Conservation (phyloP, 2,113 vertebrate species). For the Apteryx owenii region DNA sequence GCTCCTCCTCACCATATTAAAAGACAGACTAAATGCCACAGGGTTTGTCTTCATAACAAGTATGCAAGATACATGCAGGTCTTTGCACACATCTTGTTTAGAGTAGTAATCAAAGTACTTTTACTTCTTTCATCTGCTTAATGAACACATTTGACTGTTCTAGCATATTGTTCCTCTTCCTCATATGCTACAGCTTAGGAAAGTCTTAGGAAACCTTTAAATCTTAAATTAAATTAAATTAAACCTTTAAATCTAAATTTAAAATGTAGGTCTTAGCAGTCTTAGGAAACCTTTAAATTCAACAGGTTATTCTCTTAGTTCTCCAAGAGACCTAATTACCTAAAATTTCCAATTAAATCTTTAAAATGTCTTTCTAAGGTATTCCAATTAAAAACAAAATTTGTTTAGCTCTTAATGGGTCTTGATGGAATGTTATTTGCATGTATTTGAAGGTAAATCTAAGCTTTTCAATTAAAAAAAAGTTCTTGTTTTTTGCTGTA, state of each 20-base stretch:
- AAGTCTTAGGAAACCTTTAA: too few species aligned
- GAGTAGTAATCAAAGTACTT: neutral
- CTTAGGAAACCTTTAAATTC: neutral
- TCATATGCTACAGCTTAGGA: neutral
- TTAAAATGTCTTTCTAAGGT: neutral
- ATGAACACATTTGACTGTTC: neutral
- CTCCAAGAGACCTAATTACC: neutral
- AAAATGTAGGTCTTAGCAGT: too few species aligned
- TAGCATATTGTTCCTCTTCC: neutral
- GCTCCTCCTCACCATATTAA: neutral
- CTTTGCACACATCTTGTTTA: neutral
- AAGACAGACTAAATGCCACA: neutral
- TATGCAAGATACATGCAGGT: neutral
- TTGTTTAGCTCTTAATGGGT: too few species aligned
- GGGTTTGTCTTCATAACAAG: neutral
- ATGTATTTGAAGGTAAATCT: neutral
- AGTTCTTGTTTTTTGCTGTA: too few species aligned
- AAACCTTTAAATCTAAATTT: too few species aligned
- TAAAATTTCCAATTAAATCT: neutral
- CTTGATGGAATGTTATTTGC: neutral
- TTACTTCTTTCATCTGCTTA: neutral
- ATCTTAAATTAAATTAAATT: too few species aligned
- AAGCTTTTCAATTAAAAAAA: too few species aligned
- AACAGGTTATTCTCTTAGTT: neutral
- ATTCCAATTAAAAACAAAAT: neutral